Evolutionary conservation across 1,140 invertebrate genomes (phyloP), one percentile per base, ranked within the genome.

Genomic region (Melitaea cinxia): DNA sequence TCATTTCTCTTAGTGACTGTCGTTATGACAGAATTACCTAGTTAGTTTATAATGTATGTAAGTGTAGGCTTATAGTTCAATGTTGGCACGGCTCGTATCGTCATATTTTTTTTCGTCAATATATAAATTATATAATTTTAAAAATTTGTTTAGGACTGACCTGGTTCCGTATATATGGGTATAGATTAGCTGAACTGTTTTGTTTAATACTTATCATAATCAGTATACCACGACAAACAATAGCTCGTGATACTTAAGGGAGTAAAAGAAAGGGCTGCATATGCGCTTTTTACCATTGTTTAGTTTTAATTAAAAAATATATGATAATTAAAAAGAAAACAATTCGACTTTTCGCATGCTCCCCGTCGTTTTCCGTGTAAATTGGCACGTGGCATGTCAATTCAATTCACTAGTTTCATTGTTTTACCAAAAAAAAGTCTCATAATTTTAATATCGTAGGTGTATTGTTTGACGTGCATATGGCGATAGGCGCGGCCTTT

Each of bases 351-450:
- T 47, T 47, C 10, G 42, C 19, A 4, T 21, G 39, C 53, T 55
- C 55, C 26, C 24, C 24, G 35, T 49, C 26, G 55, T 58, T 55
- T 24, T 30, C 24, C 17, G 24, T 39, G 35, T 39, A 35, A 55
- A 37, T 53, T 33, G 37, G 60, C 52, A 42, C 60, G 60, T 62
- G 60, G 12, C 24, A 54, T 28, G 42, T 35, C 15, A 12, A 45
- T 28, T 54, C 33, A 52, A 59, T 45, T 59, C 19, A 35, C 24
- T 1, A 50, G 9, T 28, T 60, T 35, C 30, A 64, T 69, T 69
- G 60, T 69, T 50, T 64, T 64, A 47, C n/a, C 10, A 14, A 28
- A 64, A 63, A 56, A 64, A n/a, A n/a, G n/a, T 56, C 52, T 49
- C 52, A 49, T 45, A 45, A 50, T 56, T 64, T 49, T 56, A 64